A percentile compares a stretch with the other conserved stretches of the same genome.
Evolutionary conservation across 2,113 vertebrate genomes (phyloP).

Genomic region (Microcebus jonahi): DNA sequence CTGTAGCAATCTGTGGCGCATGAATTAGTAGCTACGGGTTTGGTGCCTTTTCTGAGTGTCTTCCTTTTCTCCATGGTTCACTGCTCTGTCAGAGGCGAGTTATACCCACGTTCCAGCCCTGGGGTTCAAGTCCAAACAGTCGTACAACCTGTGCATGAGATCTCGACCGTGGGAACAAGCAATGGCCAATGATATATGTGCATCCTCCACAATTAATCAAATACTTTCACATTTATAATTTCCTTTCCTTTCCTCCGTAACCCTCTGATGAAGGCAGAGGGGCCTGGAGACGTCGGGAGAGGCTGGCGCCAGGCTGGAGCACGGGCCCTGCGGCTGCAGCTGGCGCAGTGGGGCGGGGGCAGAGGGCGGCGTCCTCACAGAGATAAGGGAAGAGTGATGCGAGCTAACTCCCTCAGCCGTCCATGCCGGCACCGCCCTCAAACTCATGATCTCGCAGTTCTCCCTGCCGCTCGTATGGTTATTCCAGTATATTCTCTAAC

Average conservation of each 20-base stretch:
- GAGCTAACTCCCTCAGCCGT: background rate
- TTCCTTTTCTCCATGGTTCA: background rate
- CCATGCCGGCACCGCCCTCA: background rate
- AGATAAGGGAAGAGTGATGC: background rate
- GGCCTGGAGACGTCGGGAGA: background rate
- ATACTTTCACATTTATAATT: background rate
- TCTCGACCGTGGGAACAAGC: background rate
- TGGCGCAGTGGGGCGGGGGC: background rate
- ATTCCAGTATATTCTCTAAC: background rate
- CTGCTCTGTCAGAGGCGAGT: background rate
- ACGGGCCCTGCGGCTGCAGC: background rate
- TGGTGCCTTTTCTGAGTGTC: background rate
- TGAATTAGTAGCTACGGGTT: background rate
- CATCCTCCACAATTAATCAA: background rate
- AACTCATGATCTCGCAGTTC: background rate
- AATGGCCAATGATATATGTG: background rate
- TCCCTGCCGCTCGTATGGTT: background rate
- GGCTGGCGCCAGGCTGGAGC: background rate
- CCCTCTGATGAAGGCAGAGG: background rate
- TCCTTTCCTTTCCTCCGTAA: background rate
- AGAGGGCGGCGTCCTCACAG: too few species aligned
- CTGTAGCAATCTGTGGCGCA: background rate
- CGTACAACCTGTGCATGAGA: background rate
- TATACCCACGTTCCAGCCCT: background rate
- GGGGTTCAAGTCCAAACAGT: background rate